Evolutionary conservation across 2,888 invertebrate species (phyloP).

Genomic region (Melanargia galathea): DNA sequence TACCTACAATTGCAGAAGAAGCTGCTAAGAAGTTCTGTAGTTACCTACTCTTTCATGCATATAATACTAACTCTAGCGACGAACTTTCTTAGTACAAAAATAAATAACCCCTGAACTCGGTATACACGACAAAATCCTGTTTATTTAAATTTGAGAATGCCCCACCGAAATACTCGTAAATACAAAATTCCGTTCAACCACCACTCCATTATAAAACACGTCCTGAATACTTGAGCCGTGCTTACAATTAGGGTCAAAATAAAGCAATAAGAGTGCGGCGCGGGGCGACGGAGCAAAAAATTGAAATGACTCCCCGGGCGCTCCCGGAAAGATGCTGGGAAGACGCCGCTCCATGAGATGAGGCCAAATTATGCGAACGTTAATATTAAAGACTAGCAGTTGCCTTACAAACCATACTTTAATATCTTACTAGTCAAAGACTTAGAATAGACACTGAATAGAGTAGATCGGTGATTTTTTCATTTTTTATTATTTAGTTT

Average conservation of each 20-base stretch:
- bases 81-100: not conserved
- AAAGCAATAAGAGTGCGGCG: slow-evolving; percentile 51
- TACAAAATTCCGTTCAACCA: slow-evolving; percentile 31
- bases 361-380: slow-evolving; percentile 1
- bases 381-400: not conserved
- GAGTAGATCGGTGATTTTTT: too few species aligned
- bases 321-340: slow-evolving; percentile 22
- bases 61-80: too few species aligned
- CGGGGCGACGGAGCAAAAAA: slow-evolving; percentile 71
- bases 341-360: slow-evolving; percentile 11
- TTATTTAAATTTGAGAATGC: slow-evolving; percentile 18
- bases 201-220: slow-evolving; percentile 35
- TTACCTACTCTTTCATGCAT: too few species aligned
- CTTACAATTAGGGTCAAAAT: slow-evolving; percentile 72
- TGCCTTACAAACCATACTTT: not conserved
- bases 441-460: too few species aligned
- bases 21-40: too few species aligned
- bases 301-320: slow-evolving; percentile 59
- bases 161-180: slow-evolving; percentile 38
- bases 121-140: not conserved
- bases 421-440: not conserved
- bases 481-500: too few species aligned
- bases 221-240: slow-evolving; percentile 54
- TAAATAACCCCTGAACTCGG: not conserved
- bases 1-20: too few species aligned